phyloP scores from a whole-genome alignment of 92 coral and sea anemone species.

The Pocillopora grandis region DNA sequence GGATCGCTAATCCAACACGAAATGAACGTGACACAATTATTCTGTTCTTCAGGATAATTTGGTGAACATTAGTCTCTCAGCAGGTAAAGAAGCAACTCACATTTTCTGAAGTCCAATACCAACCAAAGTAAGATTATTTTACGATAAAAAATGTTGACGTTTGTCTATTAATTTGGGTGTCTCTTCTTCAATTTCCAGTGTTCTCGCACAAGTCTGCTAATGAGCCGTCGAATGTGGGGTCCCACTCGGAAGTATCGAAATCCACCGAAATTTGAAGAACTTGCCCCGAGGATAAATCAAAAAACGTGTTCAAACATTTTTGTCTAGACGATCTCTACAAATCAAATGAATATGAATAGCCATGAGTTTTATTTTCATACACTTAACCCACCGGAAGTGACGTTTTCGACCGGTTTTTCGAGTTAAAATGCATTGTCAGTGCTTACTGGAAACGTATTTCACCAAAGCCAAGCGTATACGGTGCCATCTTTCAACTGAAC shows the following conservation, averaged over 20 bases:
- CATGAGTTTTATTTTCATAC: neutral
- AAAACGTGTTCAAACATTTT: constrained; percentile 2
- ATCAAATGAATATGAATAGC: neutral
- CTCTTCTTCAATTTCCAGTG: neutral
- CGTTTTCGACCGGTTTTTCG: neutral
- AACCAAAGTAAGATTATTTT: neutral
- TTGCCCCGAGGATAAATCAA: neutral
- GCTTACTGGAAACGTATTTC: neutral
- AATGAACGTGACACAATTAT: constrained; percentile 24
- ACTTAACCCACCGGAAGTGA: constrained; percentile 38
- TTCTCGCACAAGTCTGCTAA: neutral
- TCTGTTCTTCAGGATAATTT: neutral
- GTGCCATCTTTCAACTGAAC: neutral
- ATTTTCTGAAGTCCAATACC: constrained; percentile 1
- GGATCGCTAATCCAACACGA: constrained; percentile 26
- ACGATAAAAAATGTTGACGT: neutral
- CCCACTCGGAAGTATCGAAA: constrained; percentile 5
- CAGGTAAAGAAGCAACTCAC: neutral
- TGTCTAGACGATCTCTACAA: constrained; percentile 12
- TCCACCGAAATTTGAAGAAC: neutral
- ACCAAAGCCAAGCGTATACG: neutral
- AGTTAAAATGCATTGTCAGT: neutral
- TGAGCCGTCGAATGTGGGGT: constrained; percentile 1
- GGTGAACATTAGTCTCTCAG: neutral
- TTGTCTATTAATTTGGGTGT: neutral